A percentile compares a stretch with the other conserved stretches of the same genome.
These are phyloP conservation scores for Lordiphosa clarofinis DNA, from an alignment of 1,140 invertebrate genomes.

Conservation along the genomic window DNA sequence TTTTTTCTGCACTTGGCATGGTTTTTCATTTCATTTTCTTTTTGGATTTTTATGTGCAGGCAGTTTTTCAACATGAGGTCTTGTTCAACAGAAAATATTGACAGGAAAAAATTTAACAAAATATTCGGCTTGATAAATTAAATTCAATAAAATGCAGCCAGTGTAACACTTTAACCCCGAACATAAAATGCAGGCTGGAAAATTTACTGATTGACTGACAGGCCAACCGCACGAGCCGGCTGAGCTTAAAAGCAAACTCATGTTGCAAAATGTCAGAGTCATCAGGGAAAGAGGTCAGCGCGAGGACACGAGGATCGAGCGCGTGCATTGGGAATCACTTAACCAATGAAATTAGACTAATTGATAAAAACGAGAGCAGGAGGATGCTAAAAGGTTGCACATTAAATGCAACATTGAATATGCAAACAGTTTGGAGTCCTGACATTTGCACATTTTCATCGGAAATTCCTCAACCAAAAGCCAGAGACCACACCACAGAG, in stretches of 20 bases:
- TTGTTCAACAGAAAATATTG: background rate
- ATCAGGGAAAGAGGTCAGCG: background rate
- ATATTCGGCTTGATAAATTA: background rate
- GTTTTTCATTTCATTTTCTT: too few species aligned
- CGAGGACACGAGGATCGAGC: background rate
- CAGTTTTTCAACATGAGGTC: background rate
- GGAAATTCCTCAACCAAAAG: constrained; percentile 7
- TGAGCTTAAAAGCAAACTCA: constrained; percentile 54
- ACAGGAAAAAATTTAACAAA: background rate
- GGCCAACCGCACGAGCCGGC: constrained; percentile 14
- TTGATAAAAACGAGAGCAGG: constrained; percentile 19
- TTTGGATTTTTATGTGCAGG: background rate
- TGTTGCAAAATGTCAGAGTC: constrained; percentile 41
- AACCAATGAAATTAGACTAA: constrained; percentile 47
- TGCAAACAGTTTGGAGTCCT: constrained; percentile 3
- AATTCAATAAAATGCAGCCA: background rate
- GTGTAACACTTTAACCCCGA: background rate
- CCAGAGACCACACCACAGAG: constrained; percentile 1
- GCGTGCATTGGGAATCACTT: constrained; percentile 39
- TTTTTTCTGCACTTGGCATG: too few species aligned
- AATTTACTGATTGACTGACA: constrained; percentile 13
- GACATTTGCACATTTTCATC: constrained; percentile 18
- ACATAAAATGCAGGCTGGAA: background rate
- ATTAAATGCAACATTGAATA: constrained; percentile 39
- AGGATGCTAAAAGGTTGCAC: constrained; percentile 15